Evolutionary conservation across 2,888 invertebrate species (phyloP).

Genomic region (Cyclophora albipunctata): DNA sequence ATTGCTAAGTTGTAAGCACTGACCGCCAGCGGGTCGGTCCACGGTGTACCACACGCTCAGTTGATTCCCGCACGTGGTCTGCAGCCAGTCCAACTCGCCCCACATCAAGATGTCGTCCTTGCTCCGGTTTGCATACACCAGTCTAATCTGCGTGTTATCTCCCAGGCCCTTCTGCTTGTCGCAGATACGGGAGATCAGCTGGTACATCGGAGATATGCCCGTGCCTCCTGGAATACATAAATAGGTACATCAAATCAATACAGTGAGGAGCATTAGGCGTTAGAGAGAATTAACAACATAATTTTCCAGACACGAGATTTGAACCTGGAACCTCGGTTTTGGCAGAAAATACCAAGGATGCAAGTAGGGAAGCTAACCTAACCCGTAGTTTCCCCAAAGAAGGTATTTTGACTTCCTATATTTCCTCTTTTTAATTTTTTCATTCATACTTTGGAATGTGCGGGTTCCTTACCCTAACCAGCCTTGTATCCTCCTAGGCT

Average conservation of each 20-base stretch:
- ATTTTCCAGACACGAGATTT: neutral
- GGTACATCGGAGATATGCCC: slow-evolving; percentile 98
- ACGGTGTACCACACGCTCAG: slow-evolving; percentile 97
- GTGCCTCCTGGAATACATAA: slow-evolving; percentile 78
- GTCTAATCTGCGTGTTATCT: slow-evolving; percentile 86
- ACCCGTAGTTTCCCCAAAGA: neutral
- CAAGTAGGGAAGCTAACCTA: too few relatives aligned
- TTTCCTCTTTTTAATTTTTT: too few relatives aligned
- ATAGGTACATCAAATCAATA: too few relatives aligned
- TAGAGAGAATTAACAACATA: neutral
- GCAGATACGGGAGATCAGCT: slow-evolving; percentile 88
- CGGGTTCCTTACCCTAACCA: too few relatives aligned
- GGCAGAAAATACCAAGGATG: too few relatives aligned
- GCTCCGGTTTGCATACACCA: slow-evolving; percentile 97
- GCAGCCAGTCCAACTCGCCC: slow-evolving; percentile 88
- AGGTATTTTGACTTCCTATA: slow-evolving; percentile 10
- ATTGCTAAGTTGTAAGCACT: neutral
- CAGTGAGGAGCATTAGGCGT: too few relatives aligned
- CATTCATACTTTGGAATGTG: too few relatives aligned
- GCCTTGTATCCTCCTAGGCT: too few relatives aligned
- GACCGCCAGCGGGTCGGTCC: slow-evolving; percentile 89
- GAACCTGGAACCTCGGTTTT: neutral
- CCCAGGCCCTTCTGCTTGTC: slow-evolving; percentile 62
- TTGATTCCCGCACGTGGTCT: slow-evolving; percentile 81
- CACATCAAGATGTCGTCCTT: slow-evolving; percentile 95